Base-by-base conservation (phyloP, 1,140 invertebrate species). In the Papilio glaucus region DNA sequence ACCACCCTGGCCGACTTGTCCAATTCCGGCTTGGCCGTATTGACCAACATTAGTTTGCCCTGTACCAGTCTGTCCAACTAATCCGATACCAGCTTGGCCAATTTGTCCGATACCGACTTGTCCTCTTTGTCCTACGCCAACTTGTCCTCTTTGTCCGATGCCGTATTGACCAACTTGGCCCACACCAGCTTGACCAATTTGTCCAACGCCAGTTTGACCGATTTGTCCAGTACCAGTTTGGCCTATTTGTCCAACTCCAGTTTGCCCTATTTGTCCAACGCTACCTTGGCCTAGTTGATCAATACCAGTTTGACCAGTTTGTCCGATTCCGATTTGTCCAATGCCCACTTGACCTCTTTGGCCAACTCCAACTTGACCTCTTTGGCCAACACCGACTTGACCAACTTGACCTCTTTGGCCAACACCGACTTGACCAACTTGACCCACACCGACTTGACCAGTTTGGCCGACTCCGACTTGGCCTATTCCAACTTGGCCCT, bases 21-120 rank as follows among this genome's bases (percentile, higher is more conserved):
- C 85, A 60, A 84, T 79, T 8, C 82, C 71, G 53, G 70, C 71
- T n/a, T 78, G 73, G n/a, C 49, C 65, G 45, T 60, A 80, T 49
- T 81, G 77, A n/a, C 80, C 81, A 73, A 71, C 75, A 45, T 39
- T 73, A 15, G 10, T 6, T 29, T 69, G 65, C 2, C 65, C 65
- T 9, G 39, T 29, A 10, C 57, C 57, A 24, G 24, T 18, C 38
- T 24, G 9, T 3, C 69, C 49, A 3, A 12, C 15, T 61, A 60
- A 45, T 38, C 57, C 57, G 7, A 60, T 21, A 13, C 53, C 45
- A 41, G 49, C 45, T 71, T 53, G 24, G 4, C 24, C 29, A 6
- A 7, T 9, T 71, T 41, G 83, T n/a, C 81, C 80, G 38, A 74
- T 79, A 49, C 26, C 67, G 18, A 12, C 75, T 77, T 60, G 84